phyloP scores from a whole-genome alignment of 2,797 vertebrate genomes.

The Gymnoscopelus braueri region DNA sequence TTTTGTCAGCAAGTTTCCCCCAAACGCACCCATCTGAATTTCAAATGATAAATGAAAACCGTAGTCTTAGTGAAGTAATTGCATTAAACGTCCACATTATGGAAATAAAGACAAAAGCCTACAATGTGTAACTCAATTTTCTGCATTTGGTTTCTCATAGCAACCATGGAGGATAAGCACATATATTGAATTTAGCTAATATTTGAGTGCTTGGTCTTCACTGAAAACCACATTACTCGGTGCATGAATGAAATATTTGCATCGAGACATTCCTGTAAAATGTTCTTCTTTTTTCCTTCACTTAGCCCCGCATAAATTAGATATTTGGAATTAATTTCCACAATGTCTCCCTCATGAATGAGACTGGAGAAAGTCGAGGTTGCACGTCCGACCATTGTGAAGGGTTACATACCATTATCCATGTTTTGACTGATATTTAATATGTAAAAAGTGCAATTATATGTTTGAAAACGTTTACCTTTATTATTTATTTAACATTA shows the following conservation, averaged over 20 bases:
- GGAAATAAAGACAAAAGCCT: slow-evolving; percentile 86
- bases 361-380: too few relatives aligned
- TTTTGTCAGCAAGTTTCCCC: slow-evolving; percentile 91
- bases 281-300: slow-evolving; percentile 50
- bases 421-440: too few relatives aligned
- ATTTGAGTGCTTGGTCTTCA: slow-evolving; percentile 81
- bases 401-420: too few relatives aligned
- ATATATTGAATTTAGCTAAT: slow-evolving; percentile 81
- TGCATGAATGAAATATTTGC: slow-evolving; percentile 79
- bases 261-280: slow-evolving; percentile 57
- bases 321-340: slow-evolving; percentile 60
- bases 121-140: slow-evolving; percentile 82
- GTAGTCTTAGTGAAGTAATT: slow-evolving; percentile 85
- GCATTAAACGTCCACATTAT: slow-evolving; percentile 85
- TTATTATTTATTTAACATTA: too few relatives aligned
- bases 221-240: slow-evolving; percentile 77
- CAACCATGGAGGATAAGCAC: slow-evolving; percentile 67
- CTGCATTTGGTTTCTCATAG: slow-evolving; percentile 76
- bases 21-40: slow-evolving; percentile 88
- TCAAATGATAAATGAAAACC: slow-evolving; percentile 92
- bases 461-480: too few relatives aligned
- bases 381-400: too few relatives aligned
- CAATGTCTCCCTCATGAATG: background rate
- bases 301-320: slow-evolving; percentile 61
- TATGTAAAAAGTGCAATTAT: too few relatives aligned